Base-by-base conservation (phyloP, 2,797 vertebrate genomes). In the Miichthys miiuy region DNA sequence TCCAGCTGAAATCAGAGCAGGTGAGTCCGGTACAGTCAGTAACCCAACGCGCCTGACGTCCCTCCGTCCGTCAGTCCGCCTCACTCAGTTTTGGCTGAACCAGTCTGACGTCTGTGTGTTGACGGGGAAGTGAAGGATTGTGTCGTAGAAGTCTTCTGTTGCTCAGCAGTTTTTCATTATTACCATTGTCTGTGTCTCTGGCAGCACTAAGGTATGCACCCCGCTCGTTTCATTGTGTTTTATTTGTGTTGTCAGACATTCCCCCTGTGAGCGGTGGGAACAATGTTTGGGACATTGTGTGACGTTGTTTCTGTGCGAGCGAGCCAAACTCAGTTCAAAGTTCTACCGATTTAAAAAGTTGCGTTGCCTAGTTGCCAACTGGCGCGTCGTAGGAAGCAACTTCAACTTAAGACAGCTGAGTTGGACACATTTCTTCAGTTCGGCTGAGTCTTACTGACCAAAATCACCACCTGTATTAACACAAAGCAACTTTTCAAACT, bases 121-220 rank as follows among this genome's bases (percentile, higher is more conserved):
- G 34, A 68, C 50, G 55, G 66, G 68, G 77, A 87, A 85, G 75
- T 64, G 54, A 77, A 63, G 61, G 21, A 50, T 62, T 20, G 42
- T 13, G 62, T 8, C 13, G 21, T 1, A 2, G 16, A 56, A 9
- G n/a, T 68, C 25, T 21, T 3, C 4, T 27, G 64, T 57, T 56
- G 20, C 21, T 14, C 8, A 7, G 13, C n/a, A 0, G 55, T 51
- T 6, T 30, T 60, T 42, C n/a, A 2, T 10, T n/a, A 1, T 3
- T 20, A 30, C 6, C 30, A 30, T 44, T 14, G 16, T 72, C 23
- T 51, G 70, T 51, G 68, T 44, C 23, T 56, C 13, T 34, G 61
- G 1, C 58, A 3, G 2, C 77, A 3, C 56, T 3, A 63, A 88
- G 88, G 89, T 91, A 87, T 60, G 88, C 52, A 25, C 4, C 38